Conservation (phyloP, 2,797 vertebrate genomes). For the Neopelma chrysocephalum region DNA sequence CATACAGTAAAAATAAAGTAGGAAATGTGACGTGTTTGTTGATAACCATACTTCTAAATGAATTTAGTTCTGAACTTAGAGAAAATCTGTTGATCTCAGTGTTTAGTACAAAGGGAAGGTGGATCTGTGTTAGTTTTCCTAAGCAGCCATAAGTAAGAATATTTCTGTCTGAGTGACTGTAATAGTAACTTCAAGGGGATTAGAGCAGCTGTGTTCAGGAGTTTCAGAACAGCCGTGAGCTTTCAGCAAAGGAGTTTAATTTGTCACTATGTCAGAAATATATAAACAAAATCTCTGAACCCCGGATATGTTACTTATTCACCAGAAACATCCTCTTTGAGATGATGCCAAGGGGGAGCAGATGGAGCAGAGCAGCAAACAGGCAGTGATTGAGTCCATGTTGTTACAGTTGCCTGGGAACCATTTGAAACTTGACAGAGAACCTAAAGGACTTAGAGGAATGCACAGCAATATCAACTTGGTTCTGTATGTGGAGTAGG, state of each 20-base stretch:
- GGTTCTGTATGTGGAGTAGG: constrained; percentile 17
- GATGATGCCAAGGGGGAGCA: constrained; percentile 52
- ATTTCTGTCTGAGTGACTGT: neutral
- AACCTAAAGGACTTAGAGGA: constrained; percentile 40
- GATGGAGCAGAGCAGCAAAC: constrained; percentile 59
- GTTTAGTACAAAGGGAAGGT: neutral
- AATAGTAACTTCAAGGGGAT: neutral
- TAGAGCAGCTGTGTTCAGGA: neutral
- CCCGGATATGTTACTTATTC: constrained; percentile 41
- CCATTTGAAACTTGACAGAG: constrained; percentile 58
- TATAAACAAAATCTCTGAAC: constrained; percentile 39
- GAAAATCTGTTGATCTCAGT: neutral
- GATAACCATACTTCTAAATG: neutral
- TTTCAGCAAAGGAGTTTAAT: constrained; percentile 43
- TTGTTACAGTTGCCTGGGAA: constrained; percentile 74
- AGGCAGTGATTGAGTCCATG: constrained; percentile 48
- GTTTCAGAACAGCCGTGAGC: constrained; percentile 32
- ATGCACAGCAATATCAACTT: constrained; percentile 55
- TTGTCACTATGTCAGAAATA: constrained; percentile 35
- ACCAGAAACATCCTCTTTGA: constrained; percentile 65
- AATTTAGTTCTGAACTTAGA: neutral
- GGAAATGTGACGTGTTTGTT: neutral
- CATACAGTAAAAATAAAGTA: neutral
- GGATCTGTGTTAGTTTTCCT: neutral
- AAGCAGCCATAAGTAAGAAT: neutral